phyloP scores from a whole-genome alignment of 2,797 vertebrate genomes.

The Melanotaenia nigrans region DNA sequence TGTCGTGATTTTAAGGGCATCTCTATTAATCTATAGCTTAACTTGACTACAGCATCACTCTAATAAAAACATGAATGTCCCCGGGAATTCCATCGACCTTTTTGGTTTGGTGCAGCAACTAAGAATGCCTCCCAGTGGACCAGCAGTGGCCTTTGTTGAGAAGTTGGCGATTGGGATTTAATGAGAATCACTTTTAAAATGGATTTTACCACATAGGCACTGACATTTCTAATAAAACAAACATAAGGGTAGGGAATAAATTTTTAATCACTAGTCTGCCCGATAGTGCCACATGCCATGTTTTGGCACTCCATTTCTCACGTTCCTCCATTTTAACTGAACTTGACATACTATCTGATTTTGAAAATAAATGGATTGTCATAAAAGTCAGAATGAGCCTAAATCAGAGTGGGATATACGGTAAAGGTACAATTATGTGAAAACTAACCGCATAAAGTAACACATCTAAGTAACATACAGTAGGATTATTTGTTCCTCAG shows the following conservation, averaged over 20 bases:
- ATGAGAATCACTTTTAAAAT: slow-evolving; percentile 46
- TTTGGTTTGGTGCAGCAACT: slow-evolving; percentile 21
- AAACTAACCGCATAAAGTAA: background rate
- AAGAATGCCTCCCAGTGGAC: slow-evolving; percentile 19
- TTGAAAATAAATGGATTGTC: background rate
- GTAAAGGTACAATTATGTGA: background rate
- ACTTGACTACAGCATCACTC: slow-evolving; percentile 44
- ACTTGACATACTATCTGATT: background rate
- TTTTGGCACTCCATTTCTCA: slow-evolving; percentile 1
- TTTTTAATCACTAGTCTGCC: slow-evolving; percentile 24
- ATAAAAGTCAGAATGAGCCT: background rate
- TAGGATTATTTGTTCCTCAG: too few relatives aligned
- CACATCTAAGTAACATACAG: too few relatives aligned
- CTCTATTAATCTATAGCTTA: slow-evolving; percentile 43
- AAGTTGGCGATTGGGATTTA: slow-evolving; percentile 35
- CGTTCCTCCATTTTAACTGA: slow-evolving; percentile 9
- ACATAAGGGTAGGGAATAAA: slow-evolving; percentile 28
- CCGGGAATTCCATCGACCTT: slow-evolving; percentile 1
- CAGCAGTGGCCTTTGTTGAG: slow-evolving; percentile 24
- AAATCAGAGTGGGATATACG: background rate
- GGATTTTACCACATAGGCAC: slow-evolving; percentile 47
- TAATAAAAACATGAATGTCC: slow-evolving; percentile 34
- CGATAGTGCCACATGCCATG: background rate
- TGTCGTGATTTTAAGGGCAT: slow-evolving; percentile 32
- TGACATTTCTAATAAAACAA: slow-evolving; percentile 48